A percentile compares a stretch with the other conserved stretches of the same genome.
Evolutionary conservation across 2,888 invertebrate species (phyloP).

Genomic region (Thyatira batis): DNA sequence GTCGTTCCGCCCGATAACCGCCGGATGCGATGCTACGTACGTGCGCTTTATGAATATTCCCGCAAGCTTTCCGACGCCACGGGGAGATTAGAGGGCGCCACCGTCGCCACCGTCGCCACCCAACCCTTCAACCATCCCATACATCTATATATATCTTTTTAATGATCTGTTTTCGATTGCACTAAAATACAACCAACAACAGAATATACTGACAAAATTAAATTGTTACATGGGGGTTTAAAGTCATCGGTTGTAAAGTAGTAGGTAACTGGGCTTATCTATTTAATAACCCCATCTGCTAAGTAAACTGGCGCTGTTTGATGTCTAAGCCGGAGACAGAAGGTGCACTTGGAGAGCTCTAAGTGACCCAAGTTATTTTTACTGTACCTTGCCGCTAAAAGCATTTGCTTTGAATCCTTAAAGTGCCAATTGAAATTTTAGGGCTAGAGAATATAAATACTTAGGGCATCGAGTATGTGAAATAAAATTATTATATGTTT

Average conservation of each 20-base stretch:
- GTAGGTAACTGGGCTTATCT: slow-evolving; percentile 47
- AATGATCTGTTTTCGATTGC: background rate
- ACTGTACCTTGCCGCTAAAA: slow-evolving; percentile 62
- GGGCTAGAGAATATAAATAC: slow-evolving; percentile 37
- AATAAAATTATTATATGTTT: background rate
- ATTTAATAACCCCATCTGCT: slow-evolving; percentile 61
- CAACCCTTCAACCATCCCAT: slow-evolving; percentile 12
- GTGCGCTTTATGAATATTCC: slow-evolving; percentile 58
- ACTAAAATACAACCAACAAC: background rate
- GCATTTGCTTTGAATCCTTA: slow-evolving; percentile 77
- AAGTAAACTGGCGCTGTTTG: slow-evolving; percentile 64
- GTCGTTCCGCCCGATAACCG: slow-evolving; percentile 56
- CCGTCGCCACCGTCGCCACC: slow-evolving; percentile 38
- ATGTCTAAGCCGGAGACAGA: slow-evolving; percentile 45
- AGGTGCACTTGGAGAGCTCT: slow-evolving; percentile 47
- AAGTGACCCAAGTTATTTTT: slow-evolving; percentile 69
- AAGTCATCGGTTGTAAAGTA: slow-evolving; percentile 11
- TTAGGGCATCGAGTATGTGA: slow-evolving; percentile 25
- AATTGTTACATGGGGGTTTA: background rate
- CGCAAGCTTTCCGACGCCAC: slow-evolving; percentile 40
- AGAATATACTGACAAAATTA: background rate
- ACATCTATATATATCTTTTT: background rate
- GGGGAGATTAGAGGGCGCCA: slow-evolving; percentile 51
- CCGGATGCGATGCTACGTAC: slow-evolving; percentile 41
- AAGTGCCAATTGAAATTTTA: slow-evolving; percentile 70